Base-by-base conservation (phyloP, 1,140 invertebrate genomes). In the Schlechtendalia chinensis region DNA sequence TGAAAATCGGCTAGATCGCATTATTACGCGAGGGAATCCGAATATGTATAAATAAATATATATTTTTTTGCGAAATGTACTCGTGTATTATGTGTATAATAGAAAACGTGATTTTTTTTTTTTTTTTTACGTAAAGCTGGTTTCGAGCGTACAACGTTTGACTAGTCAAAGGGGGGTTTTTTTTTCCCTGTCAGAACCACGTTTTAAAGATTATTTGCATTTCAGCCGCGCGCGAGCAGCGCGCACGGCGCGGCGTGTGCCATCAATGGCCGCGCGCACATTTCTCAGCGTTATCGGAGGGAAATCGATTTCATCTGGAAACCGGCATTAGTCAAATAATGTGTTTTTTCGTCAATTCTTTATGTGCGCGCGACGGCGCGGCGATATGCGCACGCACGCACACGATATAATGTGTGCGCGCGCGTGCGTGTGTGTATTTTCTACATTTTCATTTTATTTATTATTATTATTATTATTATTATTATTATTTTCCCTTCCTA, bases 281-380 rank as follows among this genome's bases (percentile, higher is more conserved):
- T 69, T 69, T 69, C 65, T 69, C 39, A 69, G 32, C 22, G 65
- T 47, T 69, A 69, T 47, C 74, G 74, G 61, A 77, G 3, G 22
- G 27, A 77, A 77, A 77, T 77, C 74, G 74, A 77, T 77, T 47
- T 59, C 74, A 61, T 77, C 74, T 29, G 47, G 45, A 71, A 71
- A 53, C 67, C 45, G 53, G 67, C 67, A 71, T 71, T 71, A 71
- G 67, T 71, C 67, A 71, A 71, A 71, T 71, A 71, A 71, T 71
- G 47, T 71, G 67, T 71, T 71, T 71, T 14, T 24, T 71, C 67
- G 45, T 53, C 67, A 32, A 71, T 71, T 71, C 67, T 47, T 50
- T 69, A 69, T 69, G 47, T 27, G 67, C 27, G 67, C 47, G 45
- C 39, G n/a, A n/a, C 32, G 32, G 8, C 32, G 32, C 32, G 32